These are phyloP conservation scores for Drosophila auraria DNA, from an alignment of 1,140 invertebrate species.

Conservation along the genomic window DNA sequence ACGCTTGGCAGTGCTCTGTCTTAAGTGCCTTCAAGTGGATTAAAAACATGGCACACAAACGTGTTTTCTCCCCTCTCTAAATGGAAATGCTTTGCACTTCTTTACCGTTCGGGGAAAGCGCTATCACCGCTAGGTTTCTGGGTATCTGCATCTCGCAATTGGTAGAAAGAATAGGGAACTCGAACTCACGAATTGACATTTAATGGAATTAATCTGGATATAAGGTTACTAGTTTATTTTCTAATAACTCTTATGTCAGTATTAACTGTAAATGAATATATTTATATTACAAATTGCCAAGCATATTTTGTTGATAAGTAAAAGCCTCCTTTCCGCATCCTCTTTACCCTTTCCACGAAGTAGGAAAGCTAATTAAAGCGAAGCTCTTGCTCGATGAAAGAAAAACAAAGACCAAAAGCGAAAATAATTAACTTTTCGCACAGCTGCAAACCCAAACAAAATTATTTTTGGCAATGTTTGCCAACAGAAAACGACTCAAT, in stretches of 20 bases:
- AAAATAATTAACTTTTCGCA: not conserved
- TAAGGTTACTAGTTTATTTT: too few species aligned
- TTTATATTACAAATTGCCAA: too few species aligned
- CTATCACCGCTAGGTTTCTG: not conserved
- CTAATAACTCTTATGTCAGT: too few species aligned
- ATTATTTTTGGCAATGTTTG: constrained; percentile 4
- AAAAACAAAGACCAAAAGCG: constrained; percentile 15
- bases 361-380: constrained; percentile 19
- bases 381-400: not conserved
- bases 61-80: constrained; percentile 13
- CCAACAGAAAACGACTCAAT: too few species aligned
- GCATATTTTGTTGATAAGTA: too few species aligned
- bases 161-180: too few species aligned
- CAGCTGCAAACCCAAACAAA: constrained; percentile 16
- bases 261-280: too few species aligned
- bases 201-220: too few species aligned
- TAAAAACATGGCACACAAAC: constrained; percentile 65
- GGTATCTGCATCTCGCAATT: not conserved
- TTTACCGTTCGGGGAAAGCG: constrained; percentile 41
- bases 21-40: constrained; percentile 75
- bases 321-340: not conserved
- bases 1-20: constrained; percentile 49
- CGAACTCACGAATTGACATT: too few species aligned
- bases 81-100: constrained; percentile 63
- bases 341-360: not conserved